Evolutionary conservation across 64 coral and sea anemone genomes (phyloP).

Genomic region (Pocillopora damicornis): DNA sequence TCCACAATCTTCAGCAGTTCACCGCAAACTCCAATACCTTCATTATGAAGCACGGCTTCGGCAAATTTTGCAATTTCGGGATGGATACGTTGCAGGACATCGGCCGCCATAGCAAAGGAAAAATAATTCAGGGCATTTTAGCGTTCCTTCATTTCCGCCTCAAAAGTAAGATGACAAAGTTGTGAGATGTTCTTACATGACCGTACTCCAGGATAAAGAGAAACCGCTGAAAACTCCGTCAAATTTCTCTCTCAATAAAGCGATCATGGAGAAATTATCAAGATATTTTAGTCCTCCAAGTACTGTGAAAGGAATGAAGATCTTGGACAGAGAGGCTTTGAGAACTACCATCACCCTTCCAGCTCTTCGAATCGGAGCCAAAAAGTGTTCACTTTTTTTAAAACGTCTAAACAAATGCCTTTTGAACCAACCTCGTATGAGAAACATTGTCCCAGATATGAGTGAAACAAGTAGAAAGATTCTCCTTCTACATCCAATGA

Average conservation of each 20-base stretch:
- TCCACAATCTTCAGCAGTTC: slow-evolving; percentile 51
- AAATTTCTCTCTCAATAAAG: no score
- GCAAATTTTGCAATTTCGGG: slow-evolving; percentile 59
- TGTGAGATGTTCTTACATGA: background rate
- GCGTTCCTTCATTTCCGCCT: slow-evolving; percentile 25
- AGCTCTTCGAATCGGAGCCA: slow-evolving; percentile 78
- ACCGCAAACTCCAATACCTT: slow-evolving; percentile 50
- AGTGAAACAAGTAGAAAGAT: slow-evolving; percentile 49
- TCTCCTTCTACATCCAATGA: slow-evolving; percentile 69
- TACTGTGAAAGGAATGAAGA: background rate
- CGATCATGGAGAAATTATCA: background rate
- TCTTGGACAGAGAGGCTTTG: slow-evolving; percentile 31
- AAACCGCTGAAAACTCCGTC: background rate
- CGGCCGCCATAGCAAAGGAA: slow-evolving; percentile 33
- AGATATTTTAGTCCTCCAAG: slow-evolving; percentile 3
- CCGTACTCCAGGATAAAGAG: background rate
- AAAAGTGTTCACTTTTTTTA: slow-evolving; percentile 78
- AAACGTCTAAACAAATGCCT: slow-evolving; percentile 70
- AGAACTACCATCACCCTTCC: slow-evolving; percentile 53
- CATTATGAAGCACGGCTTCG: slow-evolving; percentile 45
- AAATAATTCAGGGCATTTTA: background rate
- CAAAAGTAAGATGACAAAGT: background rate
- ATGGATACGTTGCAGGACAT: slow-evolving; percentile 46
- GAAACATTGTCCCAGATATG: slow-evolving; percentile 78
- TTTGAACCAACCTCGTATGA: slow-evolving; percentile 83